Evolutionary conservation across 2,888 invertebrate species (phyloP).

Genomic region (Lissocephala sabroskyi): DNA sequence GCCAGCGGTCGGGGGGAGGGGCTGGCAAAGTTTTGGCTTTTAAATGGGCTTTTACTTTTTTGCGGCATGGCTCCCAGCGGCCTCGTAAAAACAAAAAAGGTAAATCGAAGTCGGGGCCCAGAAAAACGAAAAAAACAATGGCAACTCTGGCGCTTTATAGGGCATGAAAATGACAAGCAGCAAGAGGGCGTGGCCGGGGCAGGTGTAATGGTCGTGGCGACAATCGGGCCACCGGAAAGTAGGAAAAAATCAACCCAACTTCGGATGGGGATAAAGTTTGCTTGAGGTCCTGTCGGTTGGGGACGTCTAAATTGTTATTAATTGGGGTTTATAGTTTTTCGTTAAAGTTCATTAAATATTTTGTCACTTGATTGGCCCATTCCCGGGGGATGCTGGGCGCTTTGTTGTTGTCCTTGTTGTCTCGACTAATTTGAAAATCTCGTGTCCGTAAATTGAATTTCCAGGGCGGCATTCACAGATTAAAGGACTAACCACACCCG

Average conservation of each 20-base stretch:
- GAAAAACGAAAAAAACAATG: not conserved
- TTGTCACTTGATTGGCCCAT: not conserved
- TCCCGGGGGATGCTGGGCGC: too few species aligned
- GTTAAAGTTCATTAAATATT: slow-evolving; percentile 42
- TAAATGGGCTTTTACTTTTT: slow-evolving; percentile 64
- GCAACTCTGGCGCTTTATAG: too few species aligned
- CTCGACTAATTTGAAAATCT: slow-evolving; percentile 30
- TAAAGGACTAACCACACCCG: slow-evolving; percentile 12
- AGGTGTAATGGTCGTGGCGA: too few species aligned
- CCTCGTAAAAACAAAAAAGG: slow-evolving; percentile 57
- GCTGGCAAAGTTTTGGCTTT: slow-evolving; percentile 56
- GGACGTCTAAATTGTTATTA: slow-evolving; percentile 55
- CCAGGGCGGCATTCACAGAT: slow-evolving; percentile 1
- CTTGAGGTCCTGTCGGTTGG: slow-evolving; percentile 28
- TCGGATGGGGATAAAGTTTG: slow-evolving; percentile 16
- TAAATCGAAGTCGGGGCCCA: slow-evolving; percentile 50
- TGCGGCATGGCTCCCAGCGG: slow-evolving; percentile 58
- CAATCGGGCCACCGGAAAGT: too few species aligned
- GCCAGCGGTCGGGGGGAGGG: too few species aligned
- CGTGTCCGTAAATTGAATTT: slow-evolving; percentile 35
- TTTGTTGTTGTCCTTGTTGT: too few species aligned
- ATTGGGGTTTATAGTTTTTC: slow-evolving; percentile 61
- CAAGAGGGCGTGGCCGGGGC: too few species aligned
- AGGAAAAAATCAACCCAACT: too few species aligned
- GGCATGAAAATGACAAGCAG: not conserved